Conservation (phyloP, 2,888 invertebrate species). For the Andrena camellia region DNA sequence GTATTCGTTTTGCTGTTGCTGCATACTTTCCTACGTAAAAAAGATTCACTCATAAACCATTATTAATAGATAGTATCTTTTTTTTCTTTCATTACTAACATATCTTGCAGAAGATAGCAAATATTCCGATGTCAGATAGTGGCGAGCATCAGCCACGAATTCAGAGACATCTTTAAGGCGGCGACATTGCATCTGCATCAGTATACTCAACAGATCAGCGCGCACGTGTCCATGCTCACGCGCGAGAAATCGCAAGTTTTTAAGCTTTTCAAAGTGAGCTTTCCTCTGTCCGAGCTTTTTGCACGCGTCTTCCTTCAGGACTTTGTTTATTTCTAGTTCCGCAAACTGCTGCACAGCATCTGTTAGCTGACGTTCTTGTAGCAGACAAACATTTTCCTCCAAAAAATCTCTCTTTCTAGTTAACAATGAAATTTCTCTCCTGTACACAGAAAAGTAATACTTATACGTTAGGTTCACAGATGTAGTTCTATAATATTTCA, state of each 20-base stretch:
- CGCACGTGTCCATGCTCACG: conserved; percentile 79
- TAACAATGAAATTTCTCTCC: conserved; percentile 76
- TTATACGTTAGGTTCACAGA: background rate
- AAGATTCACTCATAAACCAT: background rate
- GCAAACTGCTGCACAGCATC: conserved; percentile 73
- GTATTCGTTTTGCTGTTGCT: conserved; percentile 76
- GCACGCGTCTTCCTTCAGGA: conserved; percentile 76
- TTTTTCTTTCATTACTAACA: conserved; percentile 71
- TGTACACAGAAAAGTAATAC: conserved; percentile 55
- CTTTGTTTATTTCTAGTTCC: conserved; percentile 73
- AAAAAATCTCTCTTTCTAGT: conserved; percentile 75
- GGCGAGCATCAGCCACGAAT: conserved; percentile 77
- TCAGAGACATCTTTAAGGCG: conserved; percentile 76
- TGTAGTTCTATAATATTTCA: background rate
- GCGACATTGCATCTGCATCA: conserved; percentile 79
- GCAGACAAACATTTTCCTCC: conserved; percentile 76
- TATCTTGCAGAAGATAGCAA: conserved; percentile 76
- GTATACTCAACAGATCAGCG: conserved; percentile 78
- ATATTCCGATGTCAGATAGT: conserved; percentile 80
- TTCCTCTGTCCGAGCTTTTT: conserved; percentile 71
- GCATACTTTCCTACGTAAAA: conserved; percentile 77
- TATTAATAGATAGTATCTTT: background rate
- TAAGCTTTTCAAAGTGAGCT: conserved; percentile 72
- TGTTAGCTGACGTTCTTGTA: conserved; percentile 73
- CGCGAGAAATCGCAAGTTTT: conserved; percentile 72